Evolutionary conservation across 2,113 vertebrate species (phyloP).

Genomic region (Lynx canadensis): DNA sequence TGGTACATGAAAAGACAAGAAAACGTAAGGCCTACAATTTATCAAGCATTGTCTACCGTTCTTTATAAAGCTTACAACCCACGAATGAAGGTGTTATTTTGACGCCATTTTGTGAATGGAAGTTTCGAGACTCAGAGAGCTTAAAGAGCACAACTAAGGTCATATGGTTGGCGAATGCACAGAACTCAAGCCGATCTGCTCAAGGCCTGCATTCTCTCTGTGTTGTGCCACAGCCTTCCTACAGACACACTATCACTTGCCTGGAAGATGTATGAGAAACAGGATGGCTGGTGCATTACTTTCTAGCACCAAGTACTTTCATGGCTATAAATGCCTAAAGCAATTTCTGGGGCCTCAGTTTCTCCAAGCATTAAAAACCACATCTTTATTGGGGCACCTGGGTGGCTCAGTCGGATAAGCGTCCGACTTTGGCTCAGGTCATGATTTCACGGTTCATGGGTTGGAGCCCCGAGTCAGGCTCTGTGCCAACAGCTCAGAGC

Average conservation of each 20-base stretch:
- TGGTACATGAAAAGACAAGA: neutral
- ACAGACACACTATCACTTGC: neutral
- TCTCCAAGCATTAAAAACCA: neutral
- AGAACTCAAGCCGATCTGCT: neutral
- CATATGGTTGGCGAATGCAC: neutral
- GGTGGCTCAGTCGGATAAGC: no score
- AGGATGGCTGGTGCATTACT: neutral
- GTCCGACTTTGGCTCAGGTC: no score
- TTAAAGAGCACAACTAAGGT: neutral
- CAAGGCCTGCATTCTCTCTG: neutral
- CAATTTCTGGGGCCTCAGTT: neutral
- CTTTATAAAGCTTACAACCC: neutral
- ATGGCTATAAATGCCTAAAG: neutral
- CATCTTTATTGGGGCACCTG: neutral
- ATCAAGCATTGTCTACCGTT: neutral
- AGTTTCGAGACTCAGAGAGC: neutral
- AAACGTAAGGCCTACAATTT: neutral
- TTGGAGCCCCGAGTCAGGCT: accelerated
- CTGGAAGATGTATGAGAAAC: neutral
- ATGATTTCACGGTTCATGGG: no score
- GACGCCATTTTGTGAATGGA: neutral
- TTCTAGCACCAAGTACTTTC: neutral
- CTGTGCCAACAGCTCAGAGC: no score
- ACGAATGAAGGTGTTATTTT: neutral
- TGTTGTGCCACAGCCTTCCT: neutral